Evolutionary conservation across 2,797 vertebrate species (phyloP), one percentile per base, ranked within the genome.

Genomic region (Petrocephalus sullivani): DNA sequence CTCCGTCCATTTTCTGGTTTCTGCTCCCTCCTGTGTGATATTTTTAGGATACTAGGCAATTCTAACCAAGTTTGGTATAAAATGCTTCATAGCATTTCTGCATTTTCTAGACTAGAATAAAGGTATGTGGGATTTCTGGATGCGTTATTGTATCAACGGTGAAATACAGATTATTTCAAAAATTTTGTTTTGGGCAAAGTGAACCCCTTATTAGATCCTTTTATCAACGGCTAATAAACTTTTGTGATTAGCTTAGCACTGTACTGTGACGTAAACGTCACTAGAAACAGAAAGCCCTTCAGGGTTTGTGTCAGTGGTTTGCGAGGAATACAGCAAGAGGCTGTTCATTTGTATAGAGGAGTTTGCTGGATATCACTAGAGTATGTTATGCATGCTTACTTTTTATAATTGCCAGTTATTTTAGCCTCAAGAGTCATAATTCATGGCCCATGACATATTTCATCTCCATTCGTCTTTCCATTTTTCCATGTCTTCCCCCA

Each of bases 391-490:
- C 53, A 85, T 54, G 51, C 23, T 57, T 58, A 58, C 21, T 41
- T 86, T 41, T 54, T 57, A 85, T 60, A 49, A 41, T 51, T 67
- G 16, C 1, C 86, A 85, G 12, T 53, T 58, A 84, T 37, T 84
- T 60, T 86, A 41, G 54, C 41, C 41, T 83, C 61, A 94, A 90
- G 93, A 93, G 91, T 94, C 92, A 93, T 92, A 90, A 92, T 90
- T 93, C 94, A 95, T 92, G 89, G 91, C 92, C 93, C 94, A 95
- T 95, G 93, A 90, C 95, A 94, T 87, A 67, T 87, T 95, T 95
- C 95, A 95, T 94, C 92, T 94, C 94, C 94, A 95, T 95, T 92
- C 92, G 93, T 91, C 91, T 91, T 92, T 90, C 93, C 54, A 75
- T 93, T 92, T 92, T 93, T 95, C 91, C 91, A 89, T 91, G 56